Conservation (phyloP, 2,113 vertebrate species). For the Candoia aspera region DNA sequence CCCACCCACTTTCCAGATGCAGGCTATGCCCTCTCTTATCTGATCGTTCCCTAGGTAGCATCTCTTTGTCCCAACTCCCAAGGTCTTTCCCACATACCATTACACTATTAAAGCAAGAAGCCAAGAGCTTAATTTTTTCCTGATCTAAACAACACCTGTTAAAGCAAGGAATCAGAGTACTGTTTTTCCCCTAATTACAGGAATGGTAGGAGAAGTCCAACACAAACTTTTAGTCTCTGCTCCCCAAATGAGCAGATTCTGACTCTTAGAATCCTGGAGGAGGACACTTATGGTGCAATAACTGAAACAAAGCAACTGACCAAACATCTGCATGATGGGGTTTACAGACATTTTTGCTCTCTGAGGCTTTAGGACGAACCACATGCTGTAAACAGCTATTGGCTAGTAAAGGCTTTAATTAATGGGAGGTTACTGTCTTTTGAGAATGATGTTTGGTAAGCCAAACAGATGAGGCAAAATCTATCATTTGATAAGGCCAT, state of each 20-base stretch:
- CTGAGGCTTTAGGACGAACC: not conserved
- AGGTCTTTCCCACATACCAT: too few relatives aligned
- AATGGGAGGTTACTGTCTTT: not conserved
- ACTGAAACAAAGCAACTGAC: not conserved
- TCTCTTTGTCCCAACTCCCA: too few relatives aligned
- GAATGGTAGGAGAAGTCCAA: not conserved
- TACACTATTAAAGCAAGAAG: not conserved
- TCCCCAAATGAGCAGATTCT: not conserved
- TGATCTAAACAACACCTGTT: not conserved
- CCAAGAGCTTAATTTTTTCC: not conserved
- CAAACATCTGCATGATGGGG: not conserved
- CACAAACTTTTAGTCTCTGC: not conserved
- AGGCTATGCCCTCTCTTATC: too few relatives aligned
- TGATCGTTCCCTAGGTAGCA: too few relatives aligned
- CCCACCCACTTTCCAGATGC: too few relatives aligned
- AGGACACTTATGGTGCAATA: not conserved
- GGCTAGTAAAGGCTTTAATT: not conserved
- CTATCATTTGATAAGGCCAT: not conserved
- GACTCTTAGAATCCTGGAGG: not conserved
- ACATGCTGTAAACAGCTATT: not conserved
- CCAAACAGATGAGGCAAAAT: not conserved
- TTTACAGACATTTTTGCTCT: constrained; percentile 4
- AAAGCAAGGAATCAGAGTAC: not conserved
- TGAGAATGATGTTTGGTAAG: not conserved
- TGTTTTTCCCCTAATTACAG: constrained; percentile 12